Evolutionary conservation across 2,888 invertebrate species (phyloP).

Genomic region (Idaea straminata): DNA sequence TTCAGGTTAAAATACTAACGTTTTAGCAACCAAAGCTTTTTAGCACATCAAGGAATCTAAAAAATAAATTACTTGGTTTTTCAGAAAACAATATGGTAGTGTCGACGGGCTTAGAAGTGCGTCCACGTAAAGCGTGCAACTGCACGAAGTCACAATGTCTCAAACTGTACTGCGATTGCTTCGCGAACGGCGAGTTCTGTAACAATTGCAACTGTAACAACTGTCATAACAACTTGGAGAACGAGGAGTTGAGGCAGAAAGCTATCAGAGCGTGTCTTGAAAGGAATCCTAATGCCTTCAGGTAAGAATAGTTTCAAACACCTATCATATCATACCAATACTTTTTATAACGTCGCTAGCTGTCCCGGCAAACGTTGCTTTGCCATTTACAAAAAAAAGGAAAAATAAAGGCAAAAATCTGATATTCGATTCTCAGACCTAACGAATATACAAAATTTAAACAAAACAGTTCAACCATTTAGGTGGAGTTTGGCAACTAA

Average conservation of each 20-base stretch:
- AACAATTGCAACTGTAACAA: constrained; percentile 98
- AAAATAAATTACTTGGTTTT: not conserved
- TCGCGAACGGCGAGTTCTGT: constrained; percentile 99
- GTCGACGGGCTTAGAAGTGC: constrained; percentile 64
- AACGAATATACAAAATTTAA: too few species aligned
- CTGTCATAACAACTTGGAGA: constrained; percentile 97
- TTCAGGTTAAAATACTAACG: too few species aligned
- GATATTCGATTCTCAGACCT: not conserved
- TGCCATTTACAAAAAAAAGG: too few species aligned
- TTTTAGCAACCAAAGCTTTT: too few species aligned
- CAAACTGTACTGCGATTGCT: constrained; percentile 99
- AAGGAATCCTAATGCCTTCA: constrained; percentile 97
- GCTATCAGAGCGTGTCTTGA: constrained; percentile 97
- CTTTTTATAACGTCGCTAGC: constrained; percentile 3
- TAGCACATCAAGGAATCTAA: not conserved
- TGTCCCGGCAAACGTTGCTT: too few species aligned
- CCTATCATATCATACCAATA: not conserved
- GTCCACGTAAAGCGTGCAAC: constrained; percentile 97
- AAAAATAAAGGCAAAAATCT: too few species aligned
- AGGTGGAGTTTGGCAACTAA: too few species aligned
- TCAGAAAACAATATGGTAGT: constrained; percentile 18
- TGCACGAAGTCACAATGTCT: constrained; percentile 99
- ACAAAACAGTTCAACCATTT: too few species aligned
- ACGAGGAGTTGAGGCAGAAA: constrained; percentile 95
- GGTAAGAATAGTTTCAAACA: constrained; percentile 50